Conservation (phyloP, 64 coral and sea anemone genomes). For the Trachythela sp. region DNA sequence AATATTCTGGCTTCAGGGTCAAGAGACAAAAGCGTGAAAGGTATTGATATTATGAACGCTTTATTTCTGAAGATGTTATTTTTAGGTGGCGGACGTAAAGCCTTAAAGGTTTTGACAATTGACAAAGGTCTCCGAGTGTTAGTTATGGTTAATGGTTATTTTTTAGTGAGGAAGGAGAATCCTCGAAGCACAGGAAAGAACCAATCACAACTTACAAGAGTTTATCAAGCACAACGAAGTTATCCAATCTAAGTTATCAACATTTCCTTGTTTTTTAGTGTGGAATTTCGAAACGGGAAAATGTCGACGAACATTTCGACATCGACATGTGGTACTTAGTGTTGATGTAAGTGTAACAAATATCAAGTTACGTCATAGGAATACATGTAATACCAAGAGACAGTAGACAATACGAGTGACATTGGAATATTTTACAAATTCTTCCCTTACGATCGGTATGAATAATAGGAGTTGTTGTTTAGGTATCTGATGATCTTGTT, state of each 20-base stretch:
- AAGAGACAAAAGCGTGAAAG: conserved; percentile 95
- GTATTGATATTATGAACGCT: conserved; percentile 14
- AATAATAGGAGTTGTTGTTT: background rate
- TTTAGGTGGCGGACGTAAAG: too few species aligned
- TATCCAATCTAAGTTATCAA: background rate
- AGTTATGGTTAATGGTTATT: too few species aligned
- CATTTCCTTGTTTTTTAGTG: conserved; percentile 34
- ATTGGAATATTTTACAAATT: background rate
- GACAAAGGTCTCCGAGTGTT: too few species aligned
- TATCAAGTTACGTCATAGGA: too few species aligned
- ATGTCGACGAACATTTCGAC: conserved; percentile 82
- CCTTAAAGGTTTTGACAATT: too few species aligned
- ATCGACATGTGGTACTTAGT: conserved; percentile 83
- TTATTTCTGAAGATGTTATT: too few species aligned
- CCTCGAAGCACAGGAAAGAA: too few species aligned
- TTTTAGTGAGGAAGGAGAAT: too few species aligned
- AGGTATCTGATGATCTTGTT: background rate
- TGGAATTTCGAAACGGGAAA: conserved; percentile 93
- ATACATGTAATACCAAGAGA: too few species aligned
- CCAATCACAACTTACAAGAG: background rate
- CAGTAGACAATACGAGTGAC: background rate
- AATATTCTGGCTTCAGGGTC: conserved; percentile 82
- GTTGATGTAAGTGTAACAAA: conserved; percentile 62
- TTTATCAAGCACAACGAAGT: too few species aligned
- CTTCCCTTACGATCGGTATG: too few species aligned